Percentiles rank a stretch among this genome's conserved stretches.
Conservation (phyloP, 2,888 invertebrate genomes). For the Netelia inedita region DNA sequence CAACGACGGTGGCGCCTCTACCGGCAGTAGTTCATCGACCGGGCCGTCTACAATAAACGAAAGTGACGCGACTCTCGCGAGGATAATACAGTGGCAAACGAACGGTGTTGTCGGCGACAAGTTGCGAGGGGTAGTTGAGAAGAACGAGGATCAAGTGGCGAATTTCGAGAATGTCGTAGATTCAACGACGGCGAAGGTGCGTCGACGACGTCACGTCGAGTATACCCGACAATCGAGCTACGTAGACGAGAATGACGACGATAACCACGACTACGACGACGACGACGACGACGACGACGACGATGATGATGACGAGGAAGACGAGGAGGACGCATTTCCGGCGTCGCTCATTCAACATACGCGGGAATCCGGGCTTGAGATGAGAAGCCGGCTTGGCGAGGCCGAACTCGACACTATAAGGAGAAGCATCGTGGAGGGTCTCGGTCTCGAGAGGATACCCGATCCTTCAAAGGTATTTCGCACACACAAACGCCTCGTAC, state of each 20-base stretch:
- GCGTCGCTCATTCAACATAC: slow-evolving; percentile 47
- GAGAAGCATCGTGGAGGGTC: slow-evolving; percentile 82
- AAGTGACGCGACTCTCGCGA: slow-evolving; percentile 39
- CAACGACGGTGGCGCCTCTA: slow-evolving; percentile 37
- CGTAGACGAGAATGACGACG: slow-evolving; percentile 9
- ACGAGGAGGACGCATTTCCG: slow-evolving; percentile 58
- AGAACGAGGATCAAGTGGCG: neutral
- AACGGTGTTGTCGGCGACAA: slow-evolving; percentile 10
- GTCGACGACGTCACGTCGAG: slow-evolving; percentile 41
- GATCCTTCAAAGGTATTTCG: slow-evolving; percentile 82
- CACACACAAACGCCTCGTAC: slow-evolving; percentile 54
- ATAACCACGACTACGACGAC: slow-evolving; percentile 17
- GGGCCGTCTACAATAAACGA: slow-evolving; percentile 16
- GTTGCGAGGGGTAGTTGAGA: neutral
- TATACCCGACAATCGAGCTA: slow-evolving; percentile 38
- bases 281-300: slow-evolving; percentile 3
- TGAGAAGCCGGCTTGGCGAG: slow-evolving; percentile 70
- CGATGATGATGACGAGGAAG: slow-evolving; percentile 20
- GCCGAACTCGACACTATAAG: slow-evolving; percentile 81
- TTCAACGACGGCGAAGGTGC: slow-evolving; percentile 34
- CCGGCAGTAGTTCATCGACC: slow-evolving; percentile 30
- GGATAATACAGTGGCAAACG: slow-evolving; percentile 24
- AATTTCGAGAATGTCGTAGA: slow-evolving; percentile 50
- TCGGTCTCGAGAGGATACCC: slow-evolving; percentile 82
- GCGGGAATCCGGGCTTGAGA: slow-evolving; percentile 62